phyloP scores from a whole-genome alignment of 1,140 invertebrate species.

The silkworm (Bombyx mori) region DNA sequence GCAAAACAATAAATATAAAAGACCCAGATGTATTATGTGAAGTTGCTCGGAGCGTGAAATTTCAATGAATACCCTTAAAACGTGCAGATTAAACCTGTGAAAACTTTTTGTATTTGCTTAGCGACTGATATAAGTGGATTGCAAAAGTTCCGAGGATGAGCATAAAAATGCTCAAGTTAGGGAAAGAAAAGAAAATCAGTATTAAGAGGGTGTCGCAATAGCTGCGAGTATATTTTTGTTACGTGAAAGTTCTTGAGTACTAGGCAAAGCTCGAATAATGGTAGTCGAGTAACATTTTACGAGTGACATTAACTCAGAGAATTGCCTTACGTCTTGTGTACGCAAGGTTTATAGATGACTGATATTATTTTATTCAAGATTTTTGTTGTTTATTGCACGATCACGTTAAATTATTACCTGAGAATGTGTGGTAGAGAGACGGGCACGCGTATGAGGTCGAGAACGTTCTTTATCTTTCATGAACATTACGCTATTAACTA shows the following conservation, averaged over 20 bases:
- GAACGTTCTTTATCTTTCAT: too few relatives aligned
- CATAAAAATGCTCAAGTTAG: conserved; percentile 61
- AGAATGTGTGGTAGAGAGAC: too few relatives aligned
- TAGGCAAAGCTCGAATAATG: conserved; percentile 31
- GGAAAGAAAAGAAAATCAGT: conserved; percentile 57
- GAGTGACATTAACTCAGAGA: conserved; percentile 22
- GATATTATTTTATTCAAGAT: conserved; percentile 10
- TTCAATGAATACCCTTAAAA: conserved; percentile 65
- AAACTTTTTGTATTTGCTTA: conserved; percentile 69
- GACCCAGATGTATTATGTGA: conserved; percentile 52
- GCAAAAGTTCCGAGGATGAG: conserved; percentile 67
- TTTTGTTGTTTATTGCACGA: conserved; percentile 4
- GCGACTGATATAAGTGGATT: conserved; percentile 68
- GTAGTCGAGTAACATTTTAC: conserved; percentile 30
- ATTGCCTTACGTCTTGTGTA: conserved; percentile 10
- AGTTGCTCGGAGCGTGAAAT: conserved; percentile 43
- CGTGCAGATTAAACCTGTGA: conserved; percentile 59
- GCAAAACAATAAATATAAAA: conserved; percentile 33
- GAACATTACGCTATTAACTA: too few relatives aligned
- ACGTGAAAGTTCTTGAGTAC: conserved; percentile 40
- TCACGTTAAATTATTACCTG: background rate
- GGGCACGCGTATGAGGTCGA: too few relatives aligned
- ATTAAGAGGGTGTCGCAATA: conserved; percentile 62
- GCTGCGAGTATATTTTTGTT: conserved; percentile 55
- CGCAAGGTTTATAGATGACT: background rate